Evolutionary conservation across 2,113 vertebrate genomes (phyloP).

Genomic region (Galeopterus variegatus): DNA sequence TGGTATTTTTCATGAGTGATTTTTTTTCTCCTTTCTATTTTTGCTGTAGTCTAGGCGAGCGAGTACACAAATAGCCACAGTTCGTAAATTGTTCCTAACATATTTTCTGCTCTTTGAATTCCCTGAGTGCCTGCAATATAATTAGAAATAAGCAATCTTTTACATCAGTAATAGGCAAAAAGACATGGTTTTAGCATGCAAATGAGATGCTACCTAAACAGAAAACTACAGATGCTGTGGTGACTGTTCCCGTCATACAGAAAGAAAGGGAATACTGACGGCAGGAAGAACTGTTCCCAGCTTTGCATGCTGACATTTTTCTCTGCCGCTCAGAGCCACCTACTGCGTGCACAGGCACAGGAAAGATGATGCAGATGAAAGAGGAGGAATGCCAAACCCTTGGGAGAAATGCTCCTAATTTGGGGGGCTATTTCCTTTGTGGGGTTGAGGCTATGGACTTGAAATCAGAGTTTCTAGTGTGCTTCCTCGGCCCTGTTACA

Average conservation of each 20-base stretch:
- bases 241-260: neutral
- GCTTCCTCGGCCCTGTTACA: neutral
- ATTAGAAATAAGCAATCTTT: conserved; percentile 68
- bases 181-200: neutral
- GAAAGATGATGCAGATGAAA: neutral
- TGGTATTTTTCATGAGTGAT: conserved; percentile 40
- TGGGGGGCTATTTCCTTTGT: neutral
- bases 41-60: conserved; percentile 46
- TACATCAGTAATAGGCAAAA: neutral
- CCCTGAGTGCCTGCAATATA: neutral
- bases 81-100: conserved; percentile 63
- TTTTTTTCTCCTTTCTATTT: neutral
- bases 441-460: neutral
- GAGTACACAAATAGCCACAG: neutral
- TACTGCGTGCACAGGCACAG: fast-evolving
- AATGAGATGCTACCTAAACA: neutral
- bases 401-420: fast-evolving
- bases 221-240: neutral
- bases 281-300: fast-evolving
- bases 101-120: conserved; percentile 65
- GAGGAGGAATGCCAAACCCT: neutral
- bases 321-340: neutral
- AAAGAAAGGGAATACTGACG: neutral
- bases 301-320: neutral
- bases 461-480: neutral